Evolutionary conservation across 2,797 vertebrate genomes (phyloP), one percentile per base, ranked within the genome.

Genomic region (Iguana delicatissima): DNA sequence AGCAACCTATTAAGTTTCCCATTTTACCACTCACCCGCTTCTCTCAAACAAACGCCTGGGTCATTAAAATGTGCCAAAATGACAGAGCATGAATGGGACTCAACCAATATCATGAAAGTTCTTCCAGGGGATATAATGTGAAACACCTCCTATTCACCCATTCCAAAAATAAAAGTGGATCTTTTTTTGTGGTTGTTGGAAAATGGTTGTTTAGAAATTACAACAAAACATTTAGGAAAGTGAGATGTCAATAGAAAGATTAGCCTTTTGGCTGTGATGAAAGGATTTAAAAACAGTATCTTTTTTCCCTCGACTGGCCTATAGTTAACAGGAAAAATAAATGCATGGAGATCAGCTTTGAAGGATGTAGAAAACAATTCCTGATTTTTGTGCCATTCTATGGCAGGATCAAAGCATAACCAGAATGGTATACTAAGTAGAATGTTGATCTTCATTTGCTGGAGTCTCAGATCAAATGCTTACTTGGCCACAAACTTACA

Each of bases 11-110:
- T 91, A 84, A 84, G 59, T 50, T 29, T 87, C 86, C 59, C 29
- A 46, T 84, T 87, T 89, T 35, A 55, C 73, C 85, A 87, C 72
- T 80, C 72, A 91, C 85, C 73, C 80, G 67, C 59, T 91, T 87
- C 73, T 46, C 73, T 72, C 80, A 42, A 87, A 79, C 46, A 87
- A 84, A 91, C 42, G 35, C 73, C 76, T 3, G 55, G 80, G 73
- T 87, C 80, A 42, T 77, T 83, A 77, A 76, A 80, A 76, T 67
- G 46, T 83, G 52, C 72, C n/a, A 50, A 22, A 86, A 67, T 77
- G 79, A 72, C n/a, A 82, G 46, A 38, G 86, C 42, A 26, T 83
- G 73, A 92, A 84, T 77, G 32, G 89, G 6, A 52, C 73, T 72
- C 67, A 57, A 35, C 20, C 55, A 84, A 73, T 72, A 69, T 52